A percentile compares a stretch with the other conserved stretches of the same genome.
phyloP scores from a whole-genome alignment of 2,797 vertebrate genomes.

The Hirundo rustica region DNA sequence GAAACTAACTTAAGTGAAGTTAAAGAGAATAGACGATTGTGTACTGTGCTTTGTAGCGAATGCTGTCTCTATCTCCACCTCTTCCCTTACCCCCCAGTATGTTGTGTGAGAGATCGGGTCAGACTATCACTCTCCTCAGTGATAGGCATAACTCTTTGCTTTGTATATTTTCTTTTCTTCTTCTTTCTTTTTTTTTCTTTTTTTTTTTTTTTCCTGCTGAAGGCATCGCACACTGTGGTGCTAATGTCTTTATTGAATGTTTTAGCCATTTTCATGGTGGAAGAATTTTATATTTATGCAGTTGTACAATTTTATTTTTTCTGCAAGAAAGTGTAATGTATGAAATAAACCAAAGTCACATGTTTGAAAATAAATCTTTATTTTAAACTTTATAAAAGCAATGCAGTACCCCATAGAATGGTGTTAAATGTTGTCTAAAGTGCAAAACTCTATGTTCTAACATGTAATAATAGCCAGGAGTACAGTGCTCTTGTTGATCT shows the following conservation, averaged over 20 bases:
- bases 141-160: conserved; percentile 85
- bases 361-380: conserved; percentile 92
- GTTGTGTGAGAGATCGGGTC: conserved; percentile 80
- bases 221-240: conserved; percentile 91
- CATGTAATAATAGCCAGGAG: conserved; percentile 91
- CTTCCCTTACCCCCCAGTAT: conserved; percentile 78
- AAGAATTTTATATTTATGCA: conserved; percentile 99
- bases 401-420: conserved; percentile 93
- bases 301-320: conserved; percentile 99
- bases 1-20: conserved; percentile 76
- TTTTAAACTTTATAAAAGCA: conserved; percentile 89
- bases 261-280: conserved; percentile 99
- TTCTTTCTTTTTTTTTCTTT: neutral
- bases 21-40: conserved; percentile 76
- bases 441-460: conserved; percentile 91
- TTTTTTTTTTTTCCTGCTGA: conserved; percentile 79
- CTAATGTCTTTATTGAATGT: conserved; percentile 96
- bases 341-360: conserved; percentile 99
- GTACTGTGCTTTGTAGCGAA: conserved; percentile 80
- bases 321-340: conserved; percentile 95
- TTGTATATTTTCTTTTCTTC: conserved; percentile 72
- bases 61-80: conserved; percentile 70
- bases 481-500: conserved; percentile 88
- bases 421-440: conserved; percentile 92
- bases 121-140: conserved; percentile 78